phyloP scores from a whole-genome alignment of 2,888 invertebrate genomes.

The Ethmia dodecea region DNA sequence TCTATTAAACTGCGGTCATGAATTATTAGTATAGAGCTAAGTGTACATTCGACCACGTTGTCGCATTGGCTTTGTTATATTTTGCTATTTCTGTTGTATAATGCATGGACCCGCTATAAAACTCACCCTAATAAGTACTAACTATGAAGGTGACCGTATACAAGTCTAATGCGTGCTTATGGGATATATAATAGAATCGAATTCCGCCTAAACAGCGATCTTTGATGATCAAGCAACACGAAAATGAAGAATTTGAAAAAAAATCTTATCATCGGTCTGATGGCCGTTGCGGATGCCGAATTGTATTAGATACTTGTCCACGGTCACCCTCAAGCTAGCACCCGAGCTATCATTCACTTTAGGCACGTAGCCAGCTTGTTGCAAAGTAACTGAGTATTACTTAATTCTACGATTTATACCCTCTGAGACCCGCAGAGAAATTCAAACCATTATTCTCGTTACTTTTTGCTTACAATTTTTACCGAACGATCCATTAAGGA shows the following conservation, averaged over 20 bases:
- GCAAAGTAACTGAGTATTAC: too few species aligned
- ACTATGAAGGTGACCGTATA: constrained; percentile 20
- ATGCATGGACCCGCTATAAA: constrained; percentile 58
- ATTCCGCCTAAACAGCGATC: too few species aligned
- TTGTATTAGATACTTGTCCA: constrained; percentile 4
- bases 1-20: constrained; percentile 43
- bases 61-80: constrained; percentile 59
- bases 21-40: constrained; percentile 60
- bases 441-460: too few species aligned
- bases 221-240: too few species aligned
- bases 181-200: too few species aligned
- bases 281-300: neutral
- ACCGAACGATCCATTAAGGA: too few species aligned
- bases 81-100: constrained; percentile 61
- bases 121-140: constrained; percentile 44
- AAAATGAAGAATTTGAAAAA: too few species aligned
- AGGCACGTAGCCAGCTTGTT: constrained; percentile 9
- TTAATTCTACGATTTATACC: too few species aligned
- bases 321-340: constrained; percentile 23
- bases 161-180: neutral
- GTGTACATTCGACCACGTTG: constrained; percentile 47
- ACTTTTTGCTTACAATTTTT: too few species aligned
- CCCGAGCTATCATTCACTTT: constrained; percentile 24
- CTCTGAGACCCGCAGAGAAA: too few species aligned
- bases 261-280: too few species aligned